Evolutionary conservation across 2,797 vertebrate genomes (phyloP).

Genomic region (Coreius guichenoti): DNA sequence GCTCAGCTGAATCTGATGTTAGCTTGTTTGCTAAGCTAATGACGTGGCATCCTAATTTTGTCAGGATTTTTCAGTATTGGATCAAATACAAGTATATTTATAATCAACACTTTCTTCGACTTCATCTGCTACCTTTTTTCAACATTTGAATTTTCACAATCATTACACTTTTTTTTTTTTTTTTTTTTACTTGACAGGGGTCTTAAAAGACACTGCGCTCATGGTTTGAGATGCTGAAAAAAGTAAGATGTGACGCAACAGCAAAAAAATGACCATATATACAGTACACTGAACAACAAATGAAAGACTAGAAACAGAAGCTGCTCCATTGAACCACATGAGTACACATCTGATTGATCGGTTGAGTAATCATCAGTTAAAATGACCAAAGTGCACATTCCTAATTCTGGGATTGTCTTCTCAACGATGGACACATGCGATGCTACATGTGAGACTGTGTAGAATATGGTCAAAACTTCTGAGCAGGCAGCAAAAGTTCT

Average conservation of each 20-base stretch:
- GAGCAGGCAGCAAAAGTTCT: not conserved
- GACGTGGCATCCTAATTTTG: no score
- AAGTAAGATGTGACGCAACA: not conserved
- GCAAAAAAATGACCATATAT: no score
- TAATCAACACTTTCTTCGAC: no score
- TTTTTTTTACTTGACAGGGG: no score
- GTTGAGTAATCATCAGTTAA: not conserved
- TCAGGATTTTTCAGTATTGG: no score
- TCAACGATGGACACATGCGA: not conserved
- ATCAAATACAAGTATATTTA: no score
- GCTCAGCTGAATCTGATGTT: no score
- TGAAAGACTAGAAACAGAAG: not conserved
- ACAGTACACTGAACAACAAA: no score
- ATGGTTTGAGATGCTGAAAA: not conserved
- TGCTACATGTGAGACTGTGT: not conserved
- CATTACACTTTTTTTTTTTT: no score
- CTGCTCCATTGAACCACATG: not conserved
- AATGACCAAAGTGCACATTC: not conserved
- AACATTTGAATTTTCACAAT: no score
- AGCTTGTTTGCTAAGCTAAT: no score
- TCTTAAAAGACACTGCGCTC: not conserved
- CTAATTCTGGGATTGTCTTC: not conserved
- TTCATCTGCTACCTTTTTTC: no score
- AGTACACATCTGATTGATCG: not conserved
- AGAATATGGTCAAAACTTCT: not conserved